These are phyloP conservation scores for Phengaris arion DNA, from an alignment of 2,888 invertebrate genomes.

Conservation along the genomic window DNA sequence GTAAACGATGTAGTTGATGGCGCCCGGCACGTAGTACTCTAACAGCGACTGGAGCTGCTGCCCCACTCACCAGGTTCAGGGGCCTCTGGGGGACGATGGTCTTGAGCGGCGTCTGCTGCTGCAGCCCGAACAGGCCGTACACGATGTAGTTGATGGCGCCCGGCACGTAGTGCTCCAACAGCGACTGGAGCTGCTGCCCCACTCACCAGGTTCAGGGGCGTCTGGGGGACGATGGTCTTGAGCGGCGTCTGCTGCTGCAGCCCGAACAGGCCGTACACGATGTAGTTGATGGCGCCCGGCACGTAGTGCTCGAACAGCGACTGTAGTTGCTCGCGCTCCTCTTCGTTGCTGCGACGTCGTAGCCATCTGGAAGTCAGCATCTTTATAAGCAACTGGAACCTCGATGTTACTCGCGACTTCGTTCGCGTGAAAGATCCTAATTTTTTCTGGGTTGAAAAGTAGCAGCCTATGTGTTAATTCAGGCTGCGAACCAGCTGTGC, in stretches of 20 bases:
- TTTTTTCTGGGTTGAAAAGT: too few species aligned
- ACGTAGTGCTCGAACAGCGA: slow-evolving; percentile 88
- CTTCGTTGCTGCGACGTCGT: slow-evolving; percentile 72
- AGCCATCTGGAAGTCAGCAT: slow-evolving; percentile 82
- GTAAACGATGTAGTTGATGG: slow-evolving; percentile 86
- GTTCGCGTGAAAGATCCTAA: too few species aligned
- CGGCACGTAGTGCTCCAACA: slow-evolving; percentile 89
- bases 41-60: slow-evolving; percentile 80
- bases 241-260: slow-evolving; percentile 86
- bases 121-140: slow-evolving; percentile 86
- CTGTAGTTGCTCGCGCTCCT: slow-evolving; percentile 71
- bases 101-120: slow-evolving; percentile 86
- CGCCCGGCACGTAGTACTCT: slow-evolving; percentile 86
- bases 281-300: slow-evolving; percentile 84
- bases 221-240: slow-evolving; percentile 90
- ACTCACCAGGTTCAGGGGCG: slow-evolving; percentile 89
- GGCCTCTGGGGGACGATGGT: slow-evolving; percentile 77
- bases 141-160: slow-evolving; percentile 85
- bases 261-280: slow-evolving; percentile 86
- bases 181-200: slow-evolving; percentile 66
- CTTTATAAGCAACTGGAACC: not conserved
- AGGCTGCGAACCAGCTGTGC: too few species aligned
- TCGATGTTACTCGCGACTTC: too few species aligned
- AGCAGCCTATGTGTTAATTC: too few species aligned
- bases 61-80: not conserved